phyloP scores from a whole-genome alignment of 1,140 invertebrate species.

The Drosophila prosaltans region DNA sequence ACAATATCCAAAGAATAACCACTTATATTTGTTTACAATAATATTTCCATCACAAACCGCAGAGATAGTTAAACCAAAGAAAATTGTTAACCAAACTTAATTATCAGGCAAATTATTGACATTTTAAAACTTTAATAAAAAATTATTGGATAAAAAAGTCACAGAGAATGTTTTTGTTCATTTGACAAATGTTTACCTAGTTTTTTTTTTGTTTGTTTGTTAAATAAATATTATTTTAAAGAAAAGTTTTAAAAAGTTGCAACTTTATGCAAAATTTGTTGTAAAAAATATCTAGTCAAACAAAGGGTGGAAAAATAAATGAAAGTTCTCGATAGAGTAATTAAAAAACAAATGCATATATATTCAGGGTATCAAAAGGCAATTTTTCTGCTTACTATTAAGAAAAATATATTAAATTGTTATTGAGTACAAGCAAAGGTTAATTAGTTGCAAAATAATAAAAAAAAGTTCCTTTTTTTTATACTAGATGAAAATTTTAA shows the following conservation, averaged over 20 bases:
- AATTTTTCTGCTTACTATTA: too few relatives aligned
- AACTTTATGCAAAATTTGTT: background rate
- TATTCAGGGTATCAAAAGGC: too few relatives aligned
- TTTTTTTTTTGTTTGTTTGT: background rate
- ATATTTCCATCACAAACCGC: too few relatives aligned
- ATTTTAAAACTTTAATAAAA: constrained; percentile 2
- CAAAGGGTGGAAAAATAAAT: background rate
- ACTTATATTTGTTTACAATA: too few relatives aligned
- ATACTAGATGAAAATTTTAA: too few relatives aligned
- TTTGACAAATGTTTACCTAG: background rate
- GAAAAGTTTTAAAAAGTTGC: background rate
- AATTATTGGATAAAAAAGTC: constrained; percentile 4
- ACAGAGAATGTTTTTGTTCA: background rate
- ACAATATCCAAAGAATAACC: background rate
- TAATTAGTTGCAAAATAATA: too few relatives aligned
- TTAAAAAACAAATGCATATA: too few relatives aligned
- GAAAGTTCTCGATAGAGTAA: too few relatives aligned
- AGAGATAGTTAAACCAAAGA: background rate
- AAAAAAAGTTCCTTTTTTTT: too few relatives aligned
- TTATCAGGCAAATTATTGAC: constrained; percentile 19
- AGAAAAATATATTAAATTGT: too few relatives aligned
- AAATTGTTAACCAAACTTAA: constrained; percentile 7
- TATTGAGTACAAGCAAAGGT: too few relatives aligned
- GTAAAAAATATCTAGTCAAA: background rate
- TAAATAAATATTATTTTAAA: background rate